Evolutionary conservation across 1,140 invertebrate genomes (phyloP).

Genomic region (Drosophila mauritiana): DNA sequence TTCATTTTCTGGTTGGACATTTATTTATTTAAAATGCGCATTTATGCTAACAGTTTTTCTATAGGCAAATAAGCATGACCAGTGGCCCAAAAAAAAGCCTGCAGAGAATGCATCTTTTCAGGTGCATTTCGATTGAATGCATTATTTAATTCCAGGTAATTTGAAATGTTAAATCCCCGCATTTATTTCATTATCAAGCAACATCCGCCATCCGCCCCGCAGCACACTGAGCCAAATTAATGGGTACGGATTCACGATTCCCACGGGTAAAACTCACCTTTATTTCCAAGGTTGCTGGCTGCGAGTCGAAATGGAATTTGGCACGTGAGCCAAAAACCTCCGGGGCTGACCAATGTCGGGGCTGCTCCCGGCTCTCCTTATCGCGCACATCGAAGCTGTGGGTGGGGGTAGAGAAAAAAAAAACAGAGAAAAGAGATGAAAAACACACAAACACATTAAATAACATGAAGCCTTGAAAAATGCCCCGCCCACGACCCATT

Average conservation of each 20-base stretch:
- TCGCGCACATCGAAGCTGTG: conserved; percentile 92
- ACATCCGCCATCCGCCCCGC: not conserved
- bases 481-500: conserved; percentile 31
- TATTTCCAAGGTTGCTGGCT: conserved; percentile 89
- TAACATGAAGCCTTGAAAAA: conserved; percentile 35
- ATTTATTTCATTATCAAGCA: conserved; percentile 2
- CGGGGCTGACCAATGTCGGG: conserved; percentile 90
- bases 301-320: conserved; percentile 89
- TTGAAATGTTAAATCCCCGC: conserved; percentile 31
- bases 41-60: conserved; percentile 5
- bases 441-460: conserved; percentile 54
- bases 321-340: conserved; percentile 92
- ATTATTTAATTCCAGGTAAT: conserved; percentile 33
- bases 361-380: conserved; percentile 88
- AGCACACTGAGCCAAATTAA: conserved; percentile 16
- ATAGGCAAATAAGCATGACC: not conserved
- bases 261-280: conserved; percentile 67
- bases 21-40: conserved; percentile 28
- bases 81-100: conserved; percentile 17
- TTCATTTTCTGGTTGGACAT: conserved; percentile 1
- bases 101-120: conserved; percentile 6
- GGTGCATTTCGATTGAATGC: conserved; percentile 21
- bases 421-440: conserved; percentile 22
- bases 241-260: conserved; percentile 5
- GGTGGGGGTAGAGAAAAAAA: conserved; percentile 70